A percentile compares a stretch with the other conserved stretches of the same genome.
Conservation (phyloP, 2,113 vertebrate genomes). For the Sinocyclocheilus grahami region DNA sequence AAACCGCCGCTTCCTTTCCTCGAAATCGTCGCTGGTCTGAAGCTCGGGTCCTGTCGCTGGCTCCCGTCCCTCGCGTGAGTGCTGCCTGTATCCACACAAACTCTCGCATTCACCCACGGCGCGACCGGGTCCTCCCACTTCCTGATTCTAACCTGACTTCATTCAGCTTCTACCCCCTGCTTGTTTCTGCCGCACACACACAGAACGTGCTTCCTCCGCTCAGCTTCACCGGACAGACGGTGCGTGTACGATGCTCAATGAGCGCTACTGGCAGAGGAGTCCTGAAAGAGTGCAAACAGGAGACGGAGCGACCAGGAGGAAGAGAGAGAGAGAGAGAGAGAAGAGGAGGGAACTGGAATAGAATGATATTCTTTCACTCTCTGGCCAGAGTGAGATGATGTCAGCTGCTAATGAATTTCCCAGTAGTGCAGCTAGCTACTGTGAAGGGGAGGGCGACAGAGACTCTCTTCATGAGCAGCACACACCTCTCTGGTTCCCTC, state of each 20-base stretch:
- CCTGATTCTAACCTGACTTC: constrained; percentile 72
- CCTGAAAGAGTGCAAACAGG: constrained; percentile 39
- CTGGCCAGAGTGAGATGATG: constrained; percentile 73
- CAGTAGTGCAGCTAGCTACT: constrained; percentile 75
- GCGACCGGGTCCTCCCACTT: constrained; percentile 75
- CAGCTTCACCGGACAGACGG: constrained; percentile 23
- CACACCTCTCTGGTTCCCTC: constrained; percentile 64
- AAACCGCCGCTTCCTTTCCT: constrained; percentile 30
- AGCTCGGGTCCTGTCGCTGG: constrained; percentile 51
- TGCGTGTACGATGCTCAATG: constrained; percentile 61
- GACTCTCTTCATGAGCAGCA: constrained; percentile 70
- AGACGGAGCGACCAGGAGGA: constrained; percentile 33
- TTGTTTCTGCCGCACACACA: constrained; percentile 50
- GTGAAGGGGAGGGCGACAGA: constrained; percentile 72
- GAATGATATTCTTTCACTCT: constrained; percentile 75
- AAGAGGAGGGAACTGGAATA: constrained; percentile 63
- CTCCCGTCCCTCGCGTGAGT: constrained; percentile 28
- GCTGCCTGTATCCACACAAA: constrained; percentile 70
- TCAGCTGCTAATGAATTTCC: constrained; percentile 79
- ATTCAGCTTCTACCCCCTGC: constrained; percentile 57
- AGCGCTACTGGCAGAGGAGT: constrained; percentile 54
- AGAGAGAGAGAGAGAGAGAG: constrained; percentile 14
- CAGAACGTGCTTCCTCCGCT: constrained; percentile 52
- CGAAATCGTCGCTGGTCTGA: background rate
- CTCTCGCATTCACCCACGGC: constrained; percentile 71